Evolutionary conservation across 2,888 invertebrate species (phyloP).

Genomic region (Priocnemis perturbator): DNA sequence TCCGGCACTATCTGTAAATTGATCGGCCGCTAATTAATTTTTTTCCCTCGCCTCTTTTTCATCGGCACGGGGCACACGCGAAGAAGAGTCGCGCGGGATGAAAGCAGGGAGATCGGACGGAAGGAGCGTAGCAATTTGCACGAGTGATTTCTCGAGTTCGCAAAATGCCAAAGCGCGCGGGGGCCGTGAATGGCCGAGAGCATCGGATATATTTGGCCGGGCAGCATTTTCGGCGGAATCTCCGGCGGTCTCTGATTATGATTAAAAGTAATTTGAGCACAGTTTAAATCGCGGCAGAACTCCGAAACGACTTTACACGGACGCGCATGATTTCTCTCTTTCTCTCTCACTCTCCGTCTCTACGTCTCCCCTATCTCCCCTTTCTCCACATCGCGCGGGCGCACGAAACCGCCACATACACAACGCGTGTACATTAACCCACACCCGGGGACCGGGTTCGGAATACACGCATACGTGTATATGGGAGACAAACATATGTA

Average conservation of each 20-base stretch:
- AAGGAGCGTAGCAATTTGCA: no score
- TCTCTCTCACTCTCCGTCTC: slow-evolving; percentile 9
- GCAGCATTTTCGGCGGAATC: no score
- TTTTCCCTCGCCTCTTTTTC: no score
- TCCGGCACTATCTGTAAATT: no score
- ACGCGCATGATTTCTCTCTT: background rate
- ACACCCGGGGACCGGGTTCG: background rate
- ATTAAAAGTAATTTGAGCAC: slow-evolving; percentile 6
- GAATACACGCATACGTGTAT: slow-evolving; percentile 19
- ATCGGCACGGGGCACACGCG: no score
- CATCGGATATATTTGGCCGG: no score
- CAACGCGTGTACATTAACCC: slow-evolving; percentile 15
- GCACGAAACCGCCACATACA: background rate
- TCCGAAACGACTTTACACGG: background rate
- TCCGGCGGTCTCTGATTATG: background rate
- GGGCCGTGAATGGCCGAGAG: no score
- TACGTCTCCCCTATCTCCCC: background rate
- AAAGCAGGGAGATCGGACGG: no score
- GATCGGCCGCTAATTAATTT: no score
- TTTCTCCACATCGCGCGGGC: background rate
- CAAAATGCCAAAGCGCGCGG: no score
- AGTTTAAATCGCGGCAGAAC: slow-evolving; percentile 4
- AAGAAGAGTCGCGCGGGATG: no score
- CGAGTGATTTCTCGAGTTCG: no score
- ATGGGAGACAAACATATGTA: background rate